Base-by-base conservation (phyloP, 2,797 vertebrate species). In the Lophotriccus pileatus region DNA sequence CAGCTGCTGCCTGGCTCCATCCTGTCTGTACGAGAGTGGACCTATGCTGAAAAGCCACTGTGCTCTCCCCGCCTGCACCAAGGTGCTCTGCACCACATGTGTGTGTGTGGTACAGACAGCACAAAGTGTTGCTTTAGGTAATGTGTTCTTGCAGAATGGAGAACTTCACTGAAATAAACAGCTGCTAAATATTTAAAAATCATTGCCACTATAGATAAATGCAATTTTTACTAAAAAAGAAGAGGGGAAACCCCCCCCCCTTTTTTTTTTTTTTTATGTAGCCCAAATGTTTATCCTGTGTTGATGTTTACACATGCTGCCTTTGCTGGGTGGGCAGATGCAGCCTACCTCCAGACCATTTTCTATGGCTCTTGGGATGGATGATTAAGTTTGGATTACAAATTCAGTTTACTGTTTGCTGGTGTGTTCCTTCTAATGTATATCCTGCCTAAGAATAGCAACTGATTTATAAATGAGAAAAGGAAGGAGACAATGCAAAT, bases 401-500 rank as follows among this genome's bases (percentile, higher is more conserved):
- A 52, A 84, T 34, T 80, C n/a, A 53, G 37, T 41, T 89, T 60
- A 6, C 17, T 62, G 6, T 58, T 73, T 67, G 32, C 56, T 77
- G 3, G 13, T 49, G 44, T 17, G 7, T 67, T 80, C 43, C 27
- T 90, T 78, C n/a, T 68, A 55, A 14, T n/a, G 24, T 53, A 44
- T 53, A 30, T 55, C 50, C 53, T 84, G 69, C 62, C 36, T 50
- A 64, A 79, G 49, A 43, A 32, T 12, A 91, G 53, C 59, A 67
- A 12, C 50, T 76, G n/a, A 52, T 73, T 90, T 93, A 63, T 69
- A 50, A 83, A 94, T 69, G 79, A 68, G 82, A 83, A 91, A 28
- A 92, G 89, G 91, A 94, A 92, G 82, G 87, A 91, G 72, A 16
- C 37, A 25, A 32, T 81, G 53, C 20, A 30, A 72, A 78, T 64